Percentiles rank a stretch among this genome's conserved stretches.
Evolutionary conservation across 2,888 invertebrate genomes (phyloP).

Genomic region (Xanthia togata): DNA sequence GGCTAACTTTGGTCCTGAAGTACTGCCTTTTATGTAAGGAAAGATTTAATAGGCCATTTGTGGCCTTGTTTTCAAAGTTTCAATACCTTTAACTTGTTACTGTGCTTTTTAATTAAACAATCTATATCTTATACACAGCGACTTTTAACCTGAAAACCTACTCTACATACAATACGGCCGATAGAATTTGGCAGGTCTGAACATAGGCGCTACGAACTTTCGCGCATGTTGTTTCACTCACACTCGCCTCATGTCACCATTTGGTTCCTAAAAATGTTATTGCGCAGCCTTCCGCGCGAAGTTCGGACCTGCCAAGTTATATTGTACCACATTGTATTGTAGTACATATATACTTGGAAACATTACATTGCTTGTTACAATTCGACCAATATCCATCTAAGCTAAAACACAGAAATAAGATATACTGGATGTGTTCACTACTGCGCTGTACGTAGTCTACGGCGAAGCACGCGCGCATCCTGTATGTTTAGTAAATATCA

Average conservation of each 20-base stretch:
- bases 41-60: neutral
- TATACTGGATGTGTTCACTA: slow-evolving; percentile 34
- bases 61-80: neutral
- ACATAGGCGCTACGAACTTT: too few relatives aligned
- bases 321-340: too few relatives aligned
- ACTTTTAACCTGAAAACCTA: neutral
- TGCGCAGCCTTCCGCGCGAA: too few relatives aligned
- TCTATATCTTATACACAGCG: neutral
- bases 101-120: neutral
- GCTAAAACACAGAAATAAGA: slow-evolving; percentile 24
- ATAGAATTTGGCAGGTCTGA: too few relatives aligned
- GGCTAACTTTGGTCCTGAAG: neutral
- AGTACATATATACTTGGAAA: too few relatives aligned
- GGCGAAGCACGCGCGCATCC: slow-evolving; percentile 75
- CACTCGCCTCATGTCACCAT: too few relatives aligned
- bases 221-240: too few relatives aligned
- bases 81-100: neutral
- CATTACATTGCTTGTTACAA: too few relatives aligned
- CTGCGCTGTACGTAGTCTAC: slow-evolving; percentile 51
- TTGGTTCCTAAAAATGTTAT: too few relatives aligned
- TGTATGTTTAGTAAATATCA: slow-evolving; percentile 84
- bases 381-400: neutral
- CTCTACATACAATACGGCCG: neutral
- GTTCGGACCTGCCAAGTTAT: too few relatives aligned
- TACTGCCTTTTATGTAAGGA: neutral